Evolutionary conservation across 2,113 vertebrate species (phyloP), one percentile per base, ranked within the genome.

Genomic region (Strix uralensis): DNA sequence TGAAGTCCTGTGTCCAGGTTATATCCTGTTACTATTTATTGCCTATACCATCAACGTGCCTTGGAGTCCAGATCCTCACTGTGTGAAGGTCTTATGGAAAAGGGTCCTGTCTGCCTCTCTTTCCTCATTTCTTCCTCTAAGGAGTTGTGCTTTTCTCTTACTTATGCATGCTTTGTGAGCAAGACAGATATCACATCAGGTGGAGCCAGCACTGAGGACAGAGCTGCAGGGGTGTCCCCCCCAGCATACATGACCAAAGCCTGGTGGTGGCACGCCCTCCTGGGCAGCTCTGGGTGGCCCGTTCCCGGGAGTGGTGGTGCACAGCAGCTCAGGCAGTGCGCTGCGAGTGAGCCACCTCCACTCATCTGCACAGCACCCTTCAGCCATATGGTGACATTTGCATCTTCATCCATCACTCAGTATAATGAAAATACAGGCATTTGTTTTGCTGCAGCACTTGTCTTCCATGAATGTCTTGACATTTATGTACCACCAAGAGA

Each of bases 361-460:
- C 22, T 91, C 29, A 14, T 32, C 81, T 90, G 46, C 70, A 78
- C 34, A 65, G 75, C 62, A 66, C 52, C 66, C 70, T 85, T 91
- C 93, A 85, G 69, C 85, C 87, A 55, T 77, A 81, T 95, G 90
- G 90, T 96, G 92, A 90, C 88, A 96, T 96, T 94, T 96, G 73
- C 57, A 71, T 86, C 92, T 85, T 89, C 82, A 81, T 92, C 62
- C 69, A 57, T 94, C 62, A 63, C 70, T 87, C 7, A 4, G 22
- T 58, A 52, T 46, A 90, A 88, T 67, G 81, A 84, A 95, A 97
- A 96, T 49, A 75, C 46, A 84, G 72, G 70, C 69, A 83, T 89
- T 94, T 86, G 34, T 94, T 92, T 95, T 70, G 72, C 66, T 90
- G 70, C 59, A 87, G 90, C 54, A 46, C 59, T 90, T 86, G 62